phyloP scores from a whole-genome alignment of 2,797 vertebrate species.

The Pitangus sulphuratus region DNA sequence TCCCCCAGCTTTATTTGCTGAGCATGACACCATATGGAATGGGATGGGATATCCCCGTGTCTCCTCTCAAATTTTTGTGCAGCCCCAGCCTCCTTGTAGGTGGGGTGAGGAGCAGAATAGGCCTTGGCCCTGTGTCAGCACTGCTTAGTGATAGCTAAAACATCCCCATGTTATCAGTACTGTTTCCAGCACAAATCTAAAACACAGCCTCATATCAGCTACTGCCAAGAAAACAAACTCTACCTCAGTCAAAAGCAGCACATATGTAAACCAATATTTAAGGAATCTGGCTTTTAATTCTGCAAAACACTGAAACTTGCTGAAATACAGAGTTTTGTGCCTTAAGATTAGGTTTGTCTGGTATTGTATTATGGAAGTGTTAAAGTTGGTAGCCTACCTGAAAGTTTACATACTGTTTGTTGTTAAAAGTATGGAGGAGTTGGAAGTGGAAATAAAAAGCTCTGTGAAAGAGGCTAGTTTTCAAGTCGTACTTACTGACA shows the following conservation, averaged over 20 bases:
- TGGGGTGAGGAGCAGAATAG: not conserved
- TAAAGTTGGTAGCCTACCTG: not conserved
- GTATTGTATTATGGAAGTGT: not conserved
- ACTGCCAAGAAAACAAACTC: not conserved
- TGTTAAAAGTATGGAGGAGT: not conserved
- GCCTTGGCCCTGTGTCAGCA: not conserved
- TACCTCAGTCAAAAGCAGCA: not conserved
- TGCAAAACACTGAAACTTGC: not conserved
- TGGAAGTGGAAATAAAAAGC: not conserved
- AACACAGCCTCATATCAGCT: not conserved
- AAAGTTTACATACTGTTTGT: not conserved
- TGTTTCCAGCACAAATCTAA: not conserved
- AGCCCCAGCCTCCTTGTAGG: rapidly evolving
- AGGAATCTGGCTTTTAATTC: not conserved
- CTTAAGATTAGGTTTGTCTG: not conserved
- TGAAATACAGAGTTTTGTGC: not conserved
- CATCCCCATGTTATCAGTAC: not conserved
- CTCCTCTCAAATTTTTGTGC: not conserved
- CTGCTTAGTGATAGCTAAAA: not conserved
- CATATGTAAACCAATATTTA: not conserved
- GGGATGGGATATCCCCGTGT: not conserved
- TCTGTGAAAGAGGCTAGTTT: not conserved
- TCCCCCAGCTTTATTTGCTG: not conserved
- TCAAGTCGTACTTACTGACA: not conserved
- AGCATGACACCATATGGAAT: not conserved